These are phyloP conservation scores for Napeogenes inachia DNA, from an alignment of 2,888 invertebrate species.

Conservation along the genomic window DNA sequence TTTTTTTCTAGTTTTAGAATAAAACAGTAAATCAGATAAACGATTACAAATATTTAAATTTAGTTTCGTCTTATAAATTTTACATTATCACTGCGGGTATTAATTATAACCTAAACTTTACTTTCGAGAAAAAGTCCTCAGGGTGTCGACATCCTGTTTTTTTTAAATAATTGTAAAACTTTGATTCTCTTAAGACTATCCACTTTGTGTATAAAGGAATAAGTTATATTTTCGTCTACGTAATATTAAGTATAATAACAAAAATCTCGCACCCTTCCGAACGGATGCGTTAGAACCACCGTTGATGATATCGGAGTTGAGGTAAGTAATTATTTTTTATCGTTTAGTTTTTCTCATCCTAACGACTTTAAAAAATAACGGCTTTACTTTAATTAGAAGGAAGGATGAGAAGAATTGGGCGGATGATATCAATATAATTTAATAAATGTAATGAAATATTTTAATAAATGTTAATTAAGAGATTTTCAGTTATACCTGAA, in stretches of 20 bases:
- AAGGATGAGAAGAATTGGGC: no score
- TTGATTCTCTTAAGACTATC: slow-evolving; percentile 4
- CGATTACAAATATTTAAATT: slow-evolving; percentile 12
- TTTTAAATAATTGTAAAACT: slow-evolving; percentile 6
- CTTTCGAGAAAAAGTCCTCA: slow-evolving; percentile 12
- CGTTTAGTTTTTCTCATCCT: slow-evolving; percentile 14
- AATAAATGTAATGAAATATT: no score
- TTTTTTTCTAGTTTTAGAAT: no score
- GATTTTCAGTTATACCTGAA: no score
- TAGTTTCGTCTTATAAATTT: slow-evolving; percentile 8
- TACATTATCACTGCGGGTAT: slow-evolving; percentile 9
- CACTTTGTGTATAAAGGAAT: neutral
- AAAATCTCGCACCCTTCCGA: slow-evolving; percentile 24
- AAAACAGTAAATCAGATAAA: neutral
- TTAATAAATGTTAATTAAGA: no score
- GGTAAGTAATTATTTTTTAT: slow-evolving; percentile 19
- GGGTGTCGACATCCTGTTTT: slow-evolving; percentile 17
- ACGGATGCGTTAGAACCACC: slow-evolving; percentile 25
- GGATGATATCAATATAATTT: no score
- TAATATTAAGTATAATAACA: slow-evolving; percentile 1
- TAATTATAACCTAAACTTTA: neutral
- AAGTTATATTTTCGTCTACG: slow-evolving; percentile 5
- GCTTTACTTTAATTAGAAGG: neutral
- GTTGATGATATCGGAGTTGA: slow-evolving; percentile 20
- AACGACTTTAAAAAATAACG: neutral